Percentiles rank a stretch among this genome's conserved stretches.
phyloP scores from a whole-genome alignment of 2,888 invertebrate species.

The Cecidostiba fungosa region DNA sequence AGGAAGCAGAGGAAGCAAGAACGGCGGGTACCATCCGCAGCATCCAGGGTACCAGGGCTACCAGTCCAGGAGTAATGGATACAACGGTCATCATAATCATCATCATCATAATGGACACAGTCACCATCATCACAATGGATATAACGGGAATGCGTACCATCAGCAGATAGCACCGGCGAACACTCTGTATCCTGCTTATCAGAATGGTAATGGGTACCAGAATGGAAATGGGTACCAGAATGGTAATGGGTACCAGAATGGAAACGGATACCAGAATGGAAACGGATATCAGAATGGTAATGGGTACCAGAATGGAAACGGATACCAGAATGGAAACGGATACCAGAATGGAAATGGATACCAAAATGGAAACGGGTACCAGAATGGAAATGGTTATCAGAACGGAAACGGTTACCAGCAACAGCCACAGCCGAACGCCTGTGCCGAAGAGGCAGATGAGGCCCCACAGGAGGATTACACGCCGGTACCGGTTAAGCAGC shows the following conservation, averaged over 20 bases:
- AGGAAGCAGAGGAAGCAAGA: not conserved
- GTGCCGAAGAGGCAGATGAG: conserved; percentile 72
- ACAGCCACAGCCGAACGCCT: conserved; percentile 71
- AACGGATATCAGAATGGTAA: conserved; percentile 50
- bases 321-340: conserved; percentile 19
- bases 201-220: no score
- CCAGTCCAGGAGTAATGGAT: conserved; percentile 62
- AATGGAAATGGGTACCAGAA: conserved; percentile 62
- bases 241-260: conserved; percentile 6
- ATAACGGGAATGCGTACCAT: conserved; percentile 10
- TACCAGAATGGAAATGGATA: conserved; percentile 42
- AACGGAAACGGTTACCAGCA: conserved; percentile 21
- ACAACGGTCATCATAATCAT: conserved; percentile 69
- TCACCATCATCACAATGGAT: not conserved
- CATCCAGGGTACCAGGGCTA: conserved; percentile 29
- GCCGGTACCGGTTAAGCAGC: conserved; percentile 79
- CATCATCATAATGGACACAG: conserved; percentile 67
- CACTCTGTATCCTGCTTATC: conserved; percentile 9
- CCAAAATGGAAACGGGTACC: conserved; percentile 35
- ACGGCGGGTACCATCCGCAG: conserved; percentile 24
- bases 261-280: conserved; percentile 18
- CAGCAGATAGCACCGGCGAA: conserved; percentile 15
- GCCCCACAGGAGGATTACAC: conserved; percentile 75
- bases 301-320: conserved; percentile 53
- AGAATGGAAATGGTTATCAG: conserved; percentile 27